These are phyloP conservation scores for Cinara cedri DNA, from an alignment of 2,888 invertebrate genomes.

Conservation along the genomic window DNA sequence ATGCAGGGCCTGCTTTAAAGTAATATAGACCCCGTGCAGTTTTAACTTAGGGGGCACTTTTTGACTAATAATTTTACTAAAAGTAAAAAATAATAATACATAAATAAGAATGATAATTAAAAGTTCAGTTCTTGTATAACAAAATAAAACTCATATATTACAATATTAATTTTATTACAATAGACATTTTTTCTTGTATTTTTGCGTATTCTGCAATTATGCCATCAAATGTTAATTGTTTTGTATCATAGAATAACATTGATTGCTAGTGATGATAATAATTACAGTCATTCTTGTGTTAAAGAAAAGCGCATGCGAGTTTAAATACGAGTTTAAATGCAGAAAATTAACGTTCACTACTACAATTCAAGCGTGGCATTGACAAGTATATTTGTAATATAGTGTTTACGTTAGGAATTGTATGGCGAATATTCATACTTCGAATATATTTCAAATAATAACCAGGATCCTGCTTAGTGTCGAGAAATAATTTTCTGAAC, in stretches of 20 bases:
- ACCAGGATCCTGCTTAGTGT: background rate
- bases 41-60: background rate
- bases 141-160: too few relatives aligned
- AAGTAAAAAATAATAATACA: conserved; percentile 3
- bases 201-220: background rate
- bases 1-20: background rate
- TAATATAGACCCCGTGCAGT: background rate
- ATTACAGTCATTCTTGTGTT: background rate
- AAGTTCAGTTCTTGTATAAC: conserved; percentile 2
- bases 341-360: conserved; percentile 19
- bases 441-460: conserved; percentile 14
- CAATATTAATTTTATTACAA: conserved; percentile 11
- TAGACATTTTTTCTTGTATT: conserved; percentile 19
- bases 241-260: background rate
- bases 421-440: conserved; percentile 4
- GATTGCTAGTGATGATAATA: conserved; percentile 21
- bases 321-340: background rate
- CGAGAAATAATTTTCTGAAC: background rate
- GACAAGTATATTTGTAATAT: conserved; percentile 18
- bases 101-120: conserved; percentile 3
- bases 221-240: conserved; percentile 3
- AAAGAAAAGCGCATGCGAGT: conserved; percentile 7
- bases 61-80: background rate
- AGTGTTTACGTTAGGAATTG: background rate
- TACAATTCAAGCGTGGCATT: conserved; percentile 9